Conservation (phyloP, 2,113 vertebrate species). For the Scartelaos histophorus region DNA sequence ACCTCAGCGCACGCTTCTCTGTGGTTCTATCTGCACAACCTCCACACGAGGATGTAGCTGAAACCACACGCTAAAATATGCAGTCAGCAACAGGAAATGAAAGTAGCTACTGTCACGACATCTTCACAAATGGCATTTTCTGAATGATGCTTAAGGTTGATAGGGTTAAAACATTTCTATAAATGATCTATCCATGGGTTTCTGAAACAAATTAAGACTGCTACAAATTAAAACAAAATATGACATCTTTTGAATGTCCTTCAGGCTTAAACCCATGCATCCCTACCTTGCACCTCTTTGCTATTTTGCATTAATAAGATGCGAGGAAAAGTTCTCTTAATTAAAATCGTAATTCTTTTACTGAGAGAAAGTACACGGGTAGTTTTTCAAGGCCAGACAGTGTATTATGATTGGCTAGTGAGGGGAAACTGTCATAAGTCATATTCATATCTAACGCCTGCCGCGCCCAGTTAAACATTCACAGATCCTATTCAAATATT, state of each 20-base stretch:
- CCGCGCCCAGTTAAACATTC: not conserved
- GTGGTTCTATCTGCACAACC: slow-evolving; percentile 18
- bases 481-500: not conserved
- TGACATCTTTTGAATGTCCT: too few species aligned
- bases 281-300: too few species aligned
- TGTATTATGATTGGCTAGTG: not conserved
- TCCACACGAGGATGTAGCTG: not conserved
- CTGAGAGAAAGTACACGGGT: not conserved
- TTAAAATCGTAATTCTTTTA: too few species aligned
- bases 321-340: too few species aligned
- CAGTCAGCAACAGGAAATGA: slow-evolving; percentile 29
- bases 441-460: not conserved
- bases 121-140: not conserved
- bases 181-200: too few species aligned
- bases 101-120: not conserved
- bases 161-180: not conserved
- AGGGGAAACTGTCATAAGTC: not conserved
- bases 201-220: too few species aligned
- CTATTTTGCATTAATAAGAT: too few species aligned
- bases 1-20: slow-evolving; percentile 3
- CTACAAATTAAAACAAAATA: too few species aligned
- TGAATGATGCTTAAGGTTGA: not conserved
- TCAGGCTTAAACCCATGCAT: too few species aligned
- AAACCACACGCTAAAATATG: slow-evolving; percentile 30
- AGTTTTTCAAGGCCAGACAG: not conserved